Evolutionary conservation across 2,113 vertebrate genomes (phyloP).

Genomic region (Pycnonotus jocosus): DNA sequence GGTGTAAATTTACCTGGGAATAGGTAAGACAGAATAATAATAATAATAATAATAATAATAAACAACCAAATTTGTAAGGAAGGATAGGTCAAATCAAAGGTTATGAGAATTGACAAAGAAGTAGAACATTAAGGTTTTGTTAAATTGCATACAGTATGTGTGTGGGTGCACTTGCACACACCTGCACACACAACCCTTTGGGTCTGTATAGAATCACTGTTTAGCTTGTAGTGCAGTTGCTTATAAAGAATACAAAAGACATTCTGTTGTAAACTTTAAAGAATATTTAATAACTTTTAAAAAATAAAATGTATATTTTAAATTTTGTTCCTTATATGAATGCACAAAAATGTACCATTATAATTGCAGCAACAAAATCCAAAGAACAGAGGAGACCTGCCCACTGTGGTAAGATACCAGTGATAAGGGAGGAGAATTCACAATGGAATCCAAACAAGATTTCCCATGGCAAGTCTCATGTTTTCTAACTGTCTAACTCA

Average conservation of each 20-base stretch:
- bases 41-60: neutral
- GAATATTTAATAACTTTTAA: conserved; percentile 67
- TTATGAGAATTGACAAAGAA: neutral
- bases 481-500: neutral
- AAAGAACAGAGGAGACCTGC: conserved; percentile 9
- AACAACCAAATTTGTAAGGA: neutral
- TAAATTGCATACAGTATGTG: neutral
- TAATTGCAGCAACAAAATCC: conserved; percentile 8
- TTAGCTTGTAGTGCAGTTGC: neutral
- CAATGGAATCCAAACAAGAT: neutral
- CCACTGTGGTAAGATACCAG: neutral
- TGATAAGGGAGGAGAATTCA: neutral
- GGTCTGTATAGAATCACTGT: neutral
- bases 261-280: conserved; percentile 54
- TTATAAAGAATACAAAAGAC: conserved; percentile 64
- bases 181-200: neutral
- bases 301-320: conserved; percentile 66
- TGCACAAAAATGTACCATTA: conserved; percentile 51
- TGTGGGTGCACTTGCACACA: neutral
- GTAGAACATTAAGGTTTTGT: neutral
- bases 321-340: conserved; percentile 47
- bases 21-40: neutral
- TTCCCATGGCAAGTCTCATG: neutral
- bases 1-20: neutral
- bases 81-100: neutral